Evolutionary conservation across 2,888 invertebrate species (phyloP), one percentile per base, ranked within the genome.

Genomic region (Netelia fuscicornis): DNA sequence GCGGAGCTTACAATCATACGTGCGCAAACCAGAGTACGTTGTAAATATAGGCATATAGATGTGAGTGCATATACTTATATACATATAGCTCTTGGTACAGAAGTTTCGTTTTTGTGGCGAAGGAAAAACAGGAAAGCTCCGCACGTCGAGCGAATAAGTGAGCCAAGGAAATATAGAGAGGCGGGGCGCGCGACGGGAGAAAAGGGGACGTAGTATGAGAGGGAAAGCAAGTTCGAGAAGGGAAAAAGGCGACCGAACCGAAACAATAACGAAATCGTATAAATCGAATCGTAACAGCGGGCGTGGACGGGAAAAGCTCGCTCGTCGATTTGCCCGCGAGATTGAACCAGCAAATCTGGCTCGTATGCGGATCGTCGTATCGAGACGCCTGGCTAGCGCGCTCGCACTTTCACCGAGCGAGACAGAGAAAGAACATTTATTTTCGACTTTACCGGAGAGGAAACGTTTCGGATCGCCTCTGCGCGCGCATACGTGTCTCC

Each of bases 231-330:
- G 10, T 30, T 30, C 0, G n/a, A 17, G 13, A 20, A 37, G 30
- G 25, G 25, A 65, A 48, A 71, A 58, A 25, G 17, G 8, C 13
- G 52, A 23, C 23, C 23, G 10, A 54, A 64, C 72, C 20, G 60
- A 81, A 80, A 80, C 54, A 84, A 84, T 84, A 84, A 84, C 74
- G 77, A 81, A 84, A 77, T 68, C 72, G 77, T 70, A 81, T 84
- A 84, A 84, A 84, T 84, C 77, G 77, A 64, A 56, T 74, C 72
- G 81, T 76, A 56, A 30, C 75, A 80, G 72, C 72, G 30, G 75
- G 58, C 72, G 74, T 80, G 72, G 54, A 56, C 67, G 52, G 67
- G 74, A 78, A 68, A 65, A 84, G 68, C 64, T 72, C 48, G 56
- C n/a, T 11, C 68, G 68, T 42, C 83, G 71, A 72, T 76, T 81